Evolutionary conservation across 1,140 invertebrate species (phyloP).

Genomic region (Cheumatopsyche charites): DNA sequence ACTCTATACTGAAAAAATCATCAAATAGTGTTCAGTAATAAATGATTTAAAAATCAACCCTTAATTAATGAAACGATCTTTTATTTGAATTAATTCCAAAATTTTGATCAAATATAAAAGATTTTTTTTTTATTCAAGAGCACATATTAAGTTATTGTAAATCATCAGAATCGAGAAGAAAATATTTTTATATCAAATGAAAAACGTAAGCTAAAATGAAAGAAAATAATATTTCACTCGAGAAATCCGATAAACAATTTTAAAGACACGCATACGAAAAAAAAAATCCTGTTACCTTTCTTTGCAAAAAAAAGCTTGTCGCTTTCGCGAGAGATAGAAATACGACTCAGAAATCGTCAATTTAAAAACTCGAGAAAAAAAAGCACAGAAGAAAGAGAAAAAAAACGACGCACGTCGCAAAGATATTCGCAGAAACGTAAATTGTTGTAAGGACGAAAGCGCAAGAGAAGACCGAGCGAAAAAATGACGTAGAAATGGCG

Average conservation of each 20-base stretch:
- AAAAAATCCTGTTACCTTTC: background rate
- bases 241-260: background rate
- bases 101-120: too few relatives aligned
- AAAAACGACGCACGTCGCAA: background rate
- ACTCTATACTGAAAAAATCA: too few relatives aligned
- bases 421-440: slow-evolving; percentile 10
- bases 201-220: too few relatives aligned
- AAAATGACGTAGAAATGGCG: slow-evolving; percentile 4
- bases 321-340: background rate
- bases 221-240: too few relatives aligned
- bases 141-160: too few relatives aligned
- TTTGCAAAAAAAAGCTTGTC: background rate
- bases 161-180: too few relatives aligned
- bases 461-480: slow-evolving; percentile 3
- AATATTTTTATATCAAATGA: too few relatives aligned
- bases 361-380: background rate
- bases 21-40: too few relatives aligned
- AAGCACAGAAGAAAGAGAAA: background rate
- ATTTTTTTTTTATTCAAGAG: too few relatives aligned
- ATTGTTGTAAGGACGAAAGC: slow-evolving; percentile 12
- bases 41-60: too few relatives aligned
- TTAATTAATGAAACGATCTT: too few relatives aligned
- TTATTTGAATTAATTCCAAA: too few relatives aligned
- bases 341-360: slow-evolving; percentile 8
- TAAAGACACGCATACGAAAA: background rate